These are phyloP conservation scores for Echinarachnius parma DNA, from an alignment of 53 echinoderm and acorn worm genomes.

Conservation along the genomic window DNA sequence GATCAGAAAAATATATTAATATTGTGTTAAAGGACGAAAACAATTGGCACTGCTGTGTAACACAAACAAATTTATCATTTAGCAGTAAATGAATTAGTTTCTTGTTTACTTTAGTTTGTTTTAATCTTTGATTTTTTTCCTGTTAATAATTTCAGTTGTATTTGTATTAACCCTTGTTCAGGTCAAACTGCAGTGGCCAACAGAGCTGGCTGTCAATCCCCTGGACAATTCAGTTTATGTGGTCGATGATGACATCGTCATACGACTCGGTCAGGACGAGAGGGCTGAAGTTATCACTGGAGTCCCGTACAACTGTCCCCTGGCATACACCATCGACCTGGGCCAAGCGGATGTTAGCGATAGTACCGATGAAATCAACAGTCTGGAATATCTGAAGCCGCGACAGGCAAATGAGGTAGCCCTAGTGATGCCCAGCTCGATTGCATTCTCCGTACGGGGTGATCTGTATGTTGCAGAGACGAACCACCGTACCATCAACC, in stretches of 20 bases:
- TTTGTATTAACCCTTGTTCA: too few relatives aligned
- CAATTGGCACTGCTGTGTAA: too few relatives aligned
- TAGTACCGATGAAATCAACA: slow-evolving; percentile 36
- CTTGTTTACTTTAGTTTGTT: too few relatives aligned
- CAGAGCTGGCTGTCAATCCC: slow-evolving; percentile 92
- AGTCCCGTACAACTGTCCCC: slow-evolving; percentile 76
- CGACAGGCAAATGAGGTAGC: slow-evolving; percentile 66
- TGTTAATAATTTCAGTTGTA: too few relatives aligned
- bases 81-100: too few relatives aligned
- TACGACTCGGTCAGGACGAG: slow-evolving; percentile 69
- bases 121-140: too few relatives aligned
- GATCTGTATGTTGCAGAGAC: slow-evolving; percentile 93
- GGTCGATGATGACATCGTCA: slow-evolving; percentile 75
- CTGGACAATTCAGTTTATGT: slow-evolving; percentile 86
- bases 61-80: too few relatives aligned
- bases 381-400: slow-evolving; percentile 39
- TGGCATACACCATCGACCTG: slow-evolving; percentile 43
- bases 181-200: slow-evolving; percentile 91
- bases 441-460: slow-evolving; percentile 72
- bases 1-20: too few relatives aligned
- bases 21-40: too few relatives aligned
- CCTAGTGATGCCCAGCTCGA: slow-evolving; percentile 68
- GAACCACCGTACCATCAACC: slow-evolving; percentile 62
- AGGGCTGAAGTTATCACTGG: slow-evolving; percentile 81
- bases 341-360: slow-evolving; percentile 42